Evolutionary conservation across 2,113 vertebrate species (phyloP).

Genomic region (Brachypteracias leptosomus): DNA sequence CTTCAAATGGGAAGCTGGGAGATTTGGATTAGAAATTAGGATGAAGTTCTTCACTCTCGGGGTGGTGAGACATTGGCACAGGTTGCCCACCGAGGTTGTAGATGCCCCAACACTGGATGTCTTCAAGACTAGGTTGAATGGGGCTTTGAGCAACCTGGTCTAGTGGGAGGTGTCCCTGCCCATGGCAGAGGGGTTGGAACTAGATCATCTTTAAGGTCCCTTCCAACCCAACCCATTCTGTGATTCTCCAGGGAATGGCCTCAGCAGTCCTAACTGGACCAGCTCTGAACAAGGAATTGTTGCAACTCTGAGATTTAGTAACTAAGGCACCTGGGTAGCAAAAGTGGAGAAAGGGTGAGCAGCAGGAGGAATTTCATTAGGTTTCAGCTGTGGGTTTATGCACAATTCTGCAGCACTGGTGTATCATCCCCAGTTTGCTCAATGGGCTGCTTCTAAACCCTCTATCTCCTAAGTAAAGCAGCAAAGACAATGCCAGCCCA

Average conservation of each 20-base stretch:
- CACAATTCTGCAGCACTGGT: not conserved
- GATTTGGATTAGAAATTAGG: too few species aligned
- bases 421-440: not conserved
- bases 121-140: too few species aligned
- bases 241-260: not conserved
- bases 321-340: not conserved
- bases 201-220: too few species aligned
- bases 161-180: too few species aligned
- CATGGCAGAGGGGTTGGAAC: too few species aligned
- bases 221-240: too few species aligned
- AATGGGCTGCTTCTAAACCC: not conserved
- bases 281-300: not conserved
- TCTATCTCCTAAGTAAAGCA: not conserved
- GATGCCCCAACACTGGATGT: too few species aligned
- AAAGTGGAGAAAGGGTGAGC: not conserved
- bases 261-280: not conserved
- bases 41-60: too few species aligned
- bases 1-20: too few species aligned
- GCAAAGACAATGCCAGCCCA: not conserved
- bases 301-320: not conserved
- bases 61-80: too few species aligned
- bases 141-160: too few species aligned
- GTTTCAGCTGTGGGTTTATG: not conserved
- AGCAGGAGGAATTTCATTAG: not conserved
- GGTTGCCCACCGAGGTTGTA: too few species aligned